Percentiles rank a stretch among this genome's conserved stretches.
Evolutionary conservation across 2,797 vertebrate species (phyloP).

Genomic region (Xenops minutus): DNA sequence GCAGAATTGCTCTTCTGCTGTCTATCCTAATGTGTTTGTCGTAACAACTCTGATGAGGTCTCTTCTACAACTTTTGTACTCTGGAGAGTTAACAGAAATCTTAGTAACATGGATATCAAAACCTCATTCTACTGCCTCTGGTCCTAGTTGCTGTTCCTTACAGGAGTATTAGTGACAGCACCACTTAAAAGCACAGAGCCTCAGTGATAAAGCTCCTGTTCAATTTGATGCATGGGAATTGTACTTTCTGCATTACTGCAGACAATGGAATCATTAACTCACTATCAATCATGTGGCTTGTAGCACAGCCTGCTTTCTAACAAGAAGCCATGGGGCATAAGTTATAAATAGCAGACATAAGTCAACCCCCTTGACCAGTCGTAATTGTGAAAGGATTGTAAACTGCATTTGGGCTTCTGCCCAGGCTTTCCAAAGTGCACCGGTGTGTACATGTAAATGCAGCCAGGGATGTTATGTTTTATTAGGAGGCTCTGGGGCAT

Average conservation of each 20-base stretch:
- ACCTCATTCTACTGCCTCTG: neutral
- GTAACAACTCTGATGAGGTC: neutral
- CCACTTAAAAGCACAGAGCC: constrained; percentile 8
- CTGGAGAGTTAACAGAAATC: neutral
- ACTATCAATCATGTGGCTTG: neutral
- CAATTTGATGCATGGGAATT: constrained; percentile 42
- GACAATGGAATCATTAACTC: constrained; percentile 60
- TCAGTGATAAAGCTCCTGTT: neutral
- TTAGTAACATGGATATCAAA: neutral
- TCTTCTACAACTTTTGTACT: neutral
- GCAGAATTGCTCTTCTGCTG: neutral
- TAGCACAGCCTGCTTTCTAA: neutral
- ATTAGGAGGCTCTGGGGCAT: neutral
- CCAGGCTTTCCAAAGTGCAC: neutral
- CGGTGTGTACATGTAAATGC: neutral
- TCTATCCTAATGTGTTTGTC: neutral
- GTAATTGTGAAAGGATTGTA: constrained; percentile 1
- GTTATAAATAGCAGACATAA: constrained; percentile 48
- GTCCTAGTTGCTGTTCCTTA: neutral
- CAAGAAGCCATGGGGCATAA: constrained; percentile 25
- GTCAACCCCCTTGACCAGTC: constrained; percentile 12
- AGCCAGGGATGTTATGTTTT: neutral
- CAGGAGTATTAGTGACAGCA: neutral
- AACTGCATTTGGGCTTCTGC: neutral
- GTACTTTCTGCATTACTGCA: constrained; percentile 39